Conservation (phyloP, 2,113 vertebrate genomes). For the Lipotes vexillifer region DNA sequence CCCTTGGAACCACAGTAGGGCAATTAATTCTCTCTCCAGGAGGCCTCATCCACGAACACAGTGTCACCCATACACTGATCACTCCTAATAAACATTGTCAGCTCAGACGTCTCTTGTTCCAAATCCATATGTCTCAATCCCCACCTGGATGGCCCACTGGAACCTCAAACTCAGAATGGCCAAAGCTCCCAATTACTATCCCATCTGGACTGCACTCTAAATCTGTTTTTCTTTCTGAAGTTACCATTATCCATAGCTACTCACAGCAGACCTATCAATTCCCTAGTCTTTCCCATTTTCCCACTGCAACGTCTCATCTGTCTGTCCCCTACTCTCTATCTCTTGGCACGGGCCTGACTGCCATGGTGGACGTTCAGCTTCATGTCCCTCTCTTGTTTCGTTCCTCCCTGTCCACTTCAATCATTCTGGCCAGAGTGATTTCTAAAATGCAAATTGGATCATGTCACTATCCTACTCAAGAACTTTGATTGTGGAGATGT, state of each 20-base stretch:
- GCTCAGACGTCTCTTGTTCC: neutral
- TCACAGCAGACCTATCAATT: neutral
- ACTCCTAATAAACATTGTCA: neutral
- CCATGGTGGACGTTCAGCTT: neutral
- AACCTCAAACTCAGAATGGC: neutral
- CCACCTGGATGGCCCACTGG: neutral
- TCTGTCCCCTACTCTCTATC: neutral
- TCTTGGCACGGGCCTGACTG: neutral
- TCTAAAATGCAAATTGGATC: neutral
- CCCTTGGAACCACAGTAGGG: neutral
- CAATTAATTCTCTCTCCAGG: neutral
- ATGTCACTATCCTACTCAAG: neutral
- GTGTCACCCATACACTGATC: neutral
- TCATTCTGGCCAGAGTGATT: neutral
- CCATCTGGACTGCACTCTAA: neutral
- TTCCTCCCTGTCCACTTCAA: neutral
- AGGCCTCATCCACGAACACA: neutral
- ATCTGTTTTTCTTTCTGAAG: neutral
- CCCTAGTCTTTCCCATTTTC: neutral
- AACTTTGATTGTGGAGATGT: neutral
- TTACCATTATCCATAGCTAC: neutral
- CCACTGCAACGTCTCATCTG: neutral
- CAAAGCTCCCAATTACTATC: neutral
- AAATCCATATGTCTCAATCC: neutral
- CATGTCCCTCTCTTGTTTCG: neutral